Evolutionary conservation across 2,888 invertebrate species (phyloP).

Genomic region (Odontomyia ornata): DNA sequence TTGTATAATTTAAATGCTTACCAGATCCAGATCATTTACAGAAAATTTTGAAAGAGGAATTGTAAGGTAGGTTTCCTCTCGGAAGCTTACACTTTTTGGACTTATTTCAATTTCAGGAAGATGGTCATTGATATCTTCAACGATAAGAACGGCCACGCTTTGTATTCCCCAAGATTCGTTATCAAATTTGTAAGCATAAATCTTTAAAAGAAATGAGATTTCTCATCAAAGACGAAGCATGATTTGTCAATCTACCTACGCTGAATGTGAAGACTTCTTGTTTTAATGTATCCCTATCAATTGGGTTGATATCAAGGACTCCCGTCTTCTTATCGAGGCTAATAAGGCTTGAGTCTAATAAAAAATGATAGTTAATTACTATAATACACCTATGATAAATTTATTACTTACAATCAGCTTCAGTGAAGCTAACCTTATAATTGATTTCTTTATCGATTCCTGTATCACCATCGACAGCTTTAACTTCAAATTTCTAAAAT

Average conservation of each 20-base stretch:
- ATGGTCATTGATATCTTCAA: conserved; percentile 74
- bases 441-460: conserved; percentile 67
- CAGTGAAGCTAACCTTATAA: conserved; percentile 64
- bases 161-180: conserved; percentile 58
- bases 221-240: not conserved
- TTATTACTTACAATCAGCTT: conserved; percentile 51
- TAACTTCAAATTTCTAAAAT: conserved; percentile 62
- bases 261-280: conserved; percentile 64
- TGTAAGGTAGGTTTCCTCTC: conserved; percentile 67
- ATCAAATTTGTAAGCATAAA: conserved; percentile 65
- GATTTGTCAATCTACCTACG: conserved; percentile 48
- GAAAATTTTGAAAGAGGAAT: conserved; percentile 66
- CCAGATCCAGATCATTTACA: conserved; percentile 68
- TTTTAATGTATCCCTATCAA: conserved; percentile 65
- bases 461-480: conserved; percentile 72
- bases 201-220: conserved; percentile 52
- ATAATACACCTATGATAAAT: not conserved
- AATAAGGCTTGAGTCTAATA: conserved; percentile 52
- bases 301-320: conserved; percentile 54
- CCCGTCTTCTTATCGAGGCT: conserved; percentile 51
- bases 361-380: conserved; percentile 4
- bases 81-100: conserved; percentile 62
- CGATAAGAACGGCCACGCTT: conserved; percentile 64
- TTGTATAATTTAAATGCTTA: conserved; percentile 57
- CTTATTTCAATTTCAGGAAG: conserved; percentile 66